Evolutionary conservation across 1,140 invertebrate species (phyloP), one percentile per base, ranked within the genome.

Genomic region (Bemisia tabaci): DNA sequence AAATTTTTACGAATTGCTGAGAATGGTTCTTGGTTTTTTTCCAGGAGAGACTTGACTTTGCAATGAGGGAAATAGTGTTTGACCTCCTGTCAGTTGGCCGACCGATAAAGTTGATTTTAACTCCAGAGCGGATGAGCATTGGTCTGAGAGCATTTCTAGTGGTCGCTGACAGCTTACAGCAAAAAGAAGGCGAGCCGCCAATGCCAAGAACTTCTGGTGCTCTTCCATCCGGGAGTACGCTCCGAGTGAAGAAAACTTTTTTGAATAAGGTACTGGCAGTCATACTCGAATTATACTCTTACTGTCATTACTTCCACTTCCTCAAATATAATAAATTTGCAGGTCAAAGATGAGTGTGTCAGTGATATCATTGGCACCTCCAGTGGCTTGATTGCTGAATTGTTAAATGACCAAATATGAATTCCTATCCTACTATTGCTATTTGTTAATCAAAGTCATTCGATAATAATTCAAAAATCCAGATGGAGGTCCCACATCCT

Each of bases 31-130:
- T n/a, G n/a, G n/a, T n/a, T n/a, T n/a, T 26, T 11, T 65, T 27
- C 1, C 69, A 85, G 81, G 95, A 98, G 77, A 82, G 94, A 71
- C 78, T 98, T 33, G 95, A 98, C 78, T 98, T 98, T 83, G 94
- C 95, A 0, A 97, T 99, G 95, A 84, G 95, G 69, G 97, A 99
- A 77, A 98, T 99, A 64, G 95, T 99, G 2, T 99, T 97, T 79
- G 97, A 99, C 81, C 78, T 99, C 1, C 76, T 99, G 1, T 95
- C 93, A 69, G 95, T 98, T 21, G 95, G 94, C 5, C 82, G 95
- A 59, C 90, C 91, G 1, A 91, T 97, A 0, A 97, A 98, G 80
- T 86, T 96, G 59, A 96, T 97, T 73, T 79, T 96, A 58, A 95
- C 94, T 5, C 97, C 97, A 0, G 97, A 99, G 80, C 81, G 97